Evolutionary conservation across 2,888 invertebrate genomes (phyloP), one percentile per base, ranked within the genome.

Genomic region (Troglohyphantes excavatus): DNA sequence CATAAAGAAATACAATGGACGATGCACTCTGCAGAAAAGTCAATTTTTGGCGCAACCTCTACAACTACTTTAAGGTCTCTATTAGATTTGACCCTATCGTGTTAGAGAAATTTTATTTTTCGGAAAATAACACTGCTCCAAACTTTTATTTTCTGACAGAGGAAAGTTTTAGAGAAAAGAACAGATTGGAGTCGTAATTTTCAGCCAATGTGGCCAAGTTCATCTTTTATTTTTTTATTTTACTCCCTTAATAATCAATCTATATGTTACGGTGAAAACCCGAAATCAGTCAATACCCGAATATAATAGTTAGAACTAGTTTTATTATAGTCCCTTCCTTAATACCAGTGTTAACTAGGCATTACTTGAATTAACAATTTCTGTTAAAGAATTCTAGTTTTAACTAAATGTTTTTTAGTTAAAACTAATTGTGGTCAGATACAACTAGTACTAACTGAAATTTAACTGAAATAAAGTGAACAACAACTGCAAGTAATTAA

Each of bases 61-160:
- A 63, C 26, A 65, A 43, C 78, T 43, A 78, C 65, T 65, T 78
- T 65, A 78, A 78, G 43, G 39, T 46, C 65, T 39, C 78, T 65
- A 78, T 78, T 67, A 61, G 65, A 78, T 78, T 63, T 43, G 43
- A 78, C 65, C 78, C 21, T 65, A 78, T 78, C 43, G 63, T 78
- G 39, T 65, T 33, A 65, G 26, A 43, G 65, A 33, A 9, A 46
- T 26, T 46, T 76, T 76, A 61, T 76, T 65, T 78, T 65, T 65
- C 29, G 17, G 61, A 21, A 26, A 59, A 21, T 6, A 65, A 65
- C 27, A 21, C 59, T 19, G 59, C 59, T 59, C 21, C 19, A 0
- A 59, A 26, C 6, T 13, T 63, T 63, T 17, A 5, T 72, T 72
- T 72, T 46, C 46, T 23, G 21, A 9, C 13, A 3, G 17, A 21